Evolutionary conservation across 2,113 vertebrate genomes (phyloP).

Genomic region (Eptesicus fuscus): DNA sequence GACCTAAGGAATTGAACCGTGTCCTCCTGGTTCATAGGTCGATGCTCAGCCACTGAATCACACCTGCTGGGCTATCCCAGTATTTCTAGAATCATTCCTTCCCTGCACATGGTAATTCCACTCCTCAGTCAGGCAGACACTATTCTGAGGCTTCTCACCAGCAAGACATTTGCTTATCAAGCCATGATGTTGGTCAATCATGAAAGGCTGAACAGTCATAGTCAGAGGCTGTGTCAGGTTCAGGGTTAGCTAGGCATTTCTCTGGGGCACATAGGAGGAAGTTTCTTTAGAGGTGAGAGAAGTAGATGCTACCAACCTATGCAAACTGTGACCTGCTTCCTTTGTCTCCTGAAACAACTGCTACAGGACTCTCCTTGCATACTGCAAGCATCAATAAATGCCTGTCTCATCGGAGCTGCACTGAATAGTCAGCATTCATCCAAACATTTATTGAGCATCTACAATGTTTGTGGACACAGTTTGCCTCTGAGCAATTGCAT

Average conservation of each 20-base stretch:
- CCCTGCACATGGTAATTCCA: neutral
- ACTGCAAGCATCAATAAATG: neutral
- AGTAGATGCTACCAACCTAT: neutral
- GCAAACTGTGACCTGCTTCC: neutral
- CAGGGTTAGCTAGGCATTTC: neutral
- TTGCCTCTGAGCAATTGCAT: neutral
- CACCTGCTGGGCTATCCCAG: neutral
- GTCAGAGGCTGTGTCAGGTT: neutral
- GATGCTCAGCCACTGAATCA: neutral
- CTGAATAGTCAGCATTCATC: neutral
- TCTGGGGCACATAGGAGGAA: neutral
- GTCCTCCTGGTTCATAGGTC: neutral
- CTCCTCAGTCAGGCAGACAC: neutral
- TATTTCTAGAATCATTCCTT: conserved; percentile 3
- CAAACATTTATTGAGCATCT: neutral
- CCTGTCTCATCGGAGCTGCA: neutral
- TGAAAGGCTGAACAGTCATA: neutral
- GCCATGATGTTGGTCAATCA: neutral
- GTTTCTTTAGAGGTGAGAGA: neutral
- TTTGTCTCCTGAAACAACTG: neutral
- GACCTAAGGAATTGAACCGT: neutral
- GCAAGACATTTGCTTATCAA: neutral
- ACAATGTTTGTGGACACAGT: neutral
- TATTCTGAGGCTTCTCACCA: neutral
- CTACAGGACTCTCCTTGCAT: neutral